phyloP scores from a whole-genome alignment of 1,140 invertebrate species.

The Hestina assimilis region DNA sequence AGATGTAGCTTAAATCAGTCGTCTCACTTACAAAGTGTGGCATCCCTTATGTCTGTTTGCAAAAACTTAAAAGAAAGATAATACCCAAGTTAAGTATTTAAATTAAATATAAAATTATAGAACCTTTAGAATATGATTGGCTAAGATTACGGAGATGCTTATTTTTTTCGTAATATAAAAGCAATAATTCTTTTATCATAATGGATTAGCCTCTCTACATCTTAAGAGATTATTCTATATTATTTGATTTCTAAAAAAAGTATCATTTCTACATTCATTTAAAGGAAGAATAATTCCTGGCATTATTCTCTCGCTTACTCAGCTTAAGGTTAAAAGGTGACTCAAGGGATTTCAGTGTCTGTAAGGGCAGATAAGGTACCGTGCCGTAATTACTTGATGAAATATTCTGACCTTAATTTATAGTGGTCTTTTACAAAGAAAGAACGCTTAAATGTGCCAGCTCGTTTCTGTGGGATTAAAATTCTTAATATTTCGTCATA shows the following conservation, averaged over 20 bases:
- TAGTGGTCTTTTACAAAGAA: not conserved
- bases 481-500: too few species aligned
- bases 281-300: slow-evolving; percentile 13
- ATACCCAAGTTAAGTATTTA: too few species aligned
- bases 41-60: too few species aligned
- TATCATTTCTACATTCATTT: not conserved
- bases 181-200: not conserved
- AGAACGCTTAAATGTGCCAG: too few species aligned
- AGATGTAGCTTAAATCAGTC: too few species aligned
- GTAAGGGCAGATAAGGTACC: slow-evolving; percentile 14
- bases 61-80: too few species aligned
- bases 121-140: too few species aligned
- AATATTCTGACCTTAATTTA: slow-evolving; percentile 4
- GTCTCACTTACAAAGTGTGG: too few species aligned
- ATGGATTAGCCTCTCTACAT: not conserved
- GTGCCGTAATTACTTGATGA: not conserved
- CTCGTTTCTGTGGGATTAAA: too few species aligned
- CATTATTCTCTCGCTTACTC: slow-evolving; percentile 13
- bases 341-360: slow-evolving; percentile 12
- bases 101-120: too few species aligned
- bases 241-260: not conserved
- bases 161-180: too few species aligned
- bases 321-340: slow-evolving; percentile 13
- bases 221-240: not conserved
- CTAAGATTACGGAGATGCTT: too few species aligned